Conservation (phyloP, 2,888 invertebrate genomes). For the Epirrhoe tristata region DNA sequence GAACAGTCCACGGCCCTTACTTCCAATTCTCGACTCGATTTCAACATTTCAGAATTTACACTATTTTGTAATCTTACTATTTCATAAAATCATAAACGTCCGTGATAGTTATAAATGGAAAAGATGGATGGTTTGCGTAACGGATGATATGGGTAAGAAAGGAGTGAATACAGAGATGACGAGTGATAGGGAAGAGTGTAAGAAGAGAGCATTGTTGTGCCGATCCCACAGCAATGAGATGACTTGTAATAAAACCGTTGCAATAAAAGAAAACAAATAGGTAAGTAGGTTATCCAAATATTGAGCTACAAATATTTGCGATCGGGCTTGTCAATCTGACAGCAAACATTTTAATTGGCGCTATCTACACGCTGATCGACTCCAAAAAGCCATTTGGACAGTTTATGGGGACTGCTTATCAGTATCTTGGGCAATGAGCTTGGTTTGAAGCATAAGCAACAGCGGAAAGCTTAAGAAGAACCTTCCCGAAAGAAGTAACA, state of each 20-base stretch:
- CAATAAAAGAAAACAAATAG: not conserved
- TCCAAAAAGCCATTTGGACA: constrained; percentile 43
- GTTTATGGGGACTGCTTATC: constrained; percentile 37
- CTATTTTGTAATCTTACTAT: too few relatives aligned
- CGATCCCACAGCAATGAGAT: not conserved
- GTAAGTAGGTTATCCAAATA: not conserved
- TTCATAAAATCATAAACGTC: too few relatives aligned
- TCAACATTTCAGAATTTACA: too few relatives aligned
- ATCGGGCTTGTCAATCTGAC: constrained; percentile 34
- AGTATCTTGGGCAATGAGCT: constrained; percentile 29
- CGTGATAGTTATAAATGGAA: too few relatives aligned
- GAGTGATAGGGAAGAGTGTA: too few relatives aligned
- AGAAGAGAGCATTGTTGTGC: too few relatives aligned
- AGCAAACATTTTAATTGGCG: constrained; percentile 58
- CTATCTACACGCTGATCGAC: constrained; percentile 43
- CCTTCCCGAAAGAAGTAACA: too few relatives aligned
- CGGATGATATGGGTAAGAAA: too few relatives aligned
- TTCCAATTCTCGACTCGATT: too few relatives aligned
- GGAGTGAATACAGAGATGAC: too few relatives aligned
- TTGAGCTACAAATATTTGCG: constrained; percentile 20
- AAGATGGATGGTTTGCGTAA: too few relatives aligned
- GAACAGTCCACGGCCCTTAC: constrained; percentile 11
- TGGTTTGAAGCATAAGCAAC: constrained; percentile 15
- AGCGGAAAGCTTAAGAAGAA: constrained; percentile 1
- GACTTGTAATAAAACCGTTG: not conserved